phyloP scores from a whole-genome alignment of 2,888 invertebrate genomes.

The Drymonia ruficornis region DNA sequence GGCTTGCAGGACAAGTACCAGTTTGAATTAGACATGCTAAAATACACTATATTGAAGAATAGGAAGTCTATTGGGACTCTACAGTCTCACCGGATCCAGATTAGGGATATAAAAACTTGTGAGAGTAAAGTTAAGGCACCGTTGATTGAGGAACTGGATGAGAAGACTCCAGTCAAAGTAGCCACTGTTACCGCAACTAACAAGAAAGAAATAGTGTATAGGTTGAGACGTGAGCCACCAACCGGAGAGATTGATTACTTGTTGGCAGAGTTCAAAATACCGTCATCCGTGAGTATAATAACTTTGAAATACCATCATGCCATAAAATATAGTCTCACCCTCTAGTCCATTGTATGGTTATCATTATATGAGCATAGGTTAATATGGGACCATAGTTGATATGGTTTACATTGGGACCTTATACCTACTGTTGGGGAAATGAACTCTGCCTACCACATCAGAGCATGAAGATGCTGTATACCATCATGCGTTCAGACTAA shows the following conservation, averaged over 20 bases:
- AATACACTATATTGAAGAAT: slow-evolving; percentile 88
- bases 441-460: too few relatives aligned
- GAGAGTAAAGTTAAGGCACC: slow-evolving; percentile 62
- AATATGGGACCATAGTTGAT: too few relatives aligned
- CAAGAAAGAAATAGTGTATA: slow-evolving; percentile 82
- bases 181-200: slow-evolving; percentile 22
- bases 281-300: slow-evolving; percentile 78
- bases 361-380: too few relatives aligned
- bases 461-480: too few relatives aligned
- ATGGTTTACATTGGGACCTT: too few relatives aligned
- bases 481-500: too few relatives aligned
- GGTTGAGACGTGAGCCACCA: slow-evolving; percentile 84
- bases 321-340: too few relatives aligned
- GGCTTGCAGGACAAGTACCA: slow-evolving; percentile 91
- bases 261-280: slow-evolving; percentile 86
- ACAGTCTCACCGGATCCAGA: slow-evolving; percentile 90
- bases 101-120: slow-evolving; percentile 85
- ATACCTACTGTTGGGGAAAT: too few relatives aligned
- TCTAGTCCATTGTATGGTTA: too few relatives aligned
- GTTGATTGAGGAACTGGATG: slow-evolving; percentile 86
- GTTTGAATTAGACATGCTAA: slow-evolving; percentile 87
- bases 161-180: slow-evolving; percentile 38
- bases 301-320: not conserved
- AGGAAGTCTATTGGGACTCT: slow-evolving; percentile 90
- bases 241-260: slow-evolving; percentile 81